Evolutionary conservation across 1,140 invertebrate species (phyloP), one percentile per base, ranked within the genome.

Genomic region (Zaprionus inermis): DNA sequence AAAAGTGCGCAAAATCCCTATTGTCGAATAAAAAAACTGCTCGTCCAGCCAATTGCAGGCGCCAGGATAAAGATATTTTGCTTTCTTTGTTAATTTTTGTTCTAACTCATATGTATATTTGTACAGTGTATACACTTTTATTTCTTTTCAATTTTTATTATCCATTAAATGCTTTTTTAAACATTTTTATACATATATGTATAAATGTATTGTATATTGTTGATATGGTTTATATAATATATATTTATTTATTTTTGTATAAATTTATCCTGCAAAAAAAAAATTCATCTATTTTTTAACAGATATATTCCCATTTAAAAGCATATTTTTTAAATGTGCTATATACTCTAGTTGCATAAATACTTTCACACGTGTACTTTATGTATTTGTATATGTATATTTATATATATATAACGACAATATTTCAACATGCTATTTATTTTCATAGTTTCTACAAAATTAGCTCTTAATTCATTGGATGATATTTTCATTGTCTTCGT

Each of bases 401-500:
- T 14, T 44, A 54, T 64, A 66, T 76, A 76, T 76, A 76, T 44
- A 30, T 76, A 85, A 85, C 81, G 76, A 68, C 66, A 86, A 86
- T 81, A 64, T 58, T 72, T 81, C 49, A 83, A 81, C 76, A 64
- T 63, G 30, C 54, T 70, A 72, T 73, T 51, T 30, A 54, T 77
- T 65, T 32, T 68, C 32, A 66, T 70, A 72, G 72, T 59, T 57
- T 30, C 58, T 79, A 70, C 60, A 61, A 61, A 64, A 72, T 76
- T 88, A 83, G 80, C 83, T 86, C 70, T 79, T 86, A 71, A 72
- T 82, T 86, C 83, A 86, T 86, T 86, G 63, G 68, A 86, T 86
- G 82, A 86, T 86, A 88, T 82, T 85, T 44, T 86, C 83, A 86
- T 86, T 86, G 82, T 86, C 82, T 86, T 86, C 72, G 83, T 86